Base-by-base conservation (phyloP, 2,113 vertebrate genomes). In the Smithornis capensis region DNA sequence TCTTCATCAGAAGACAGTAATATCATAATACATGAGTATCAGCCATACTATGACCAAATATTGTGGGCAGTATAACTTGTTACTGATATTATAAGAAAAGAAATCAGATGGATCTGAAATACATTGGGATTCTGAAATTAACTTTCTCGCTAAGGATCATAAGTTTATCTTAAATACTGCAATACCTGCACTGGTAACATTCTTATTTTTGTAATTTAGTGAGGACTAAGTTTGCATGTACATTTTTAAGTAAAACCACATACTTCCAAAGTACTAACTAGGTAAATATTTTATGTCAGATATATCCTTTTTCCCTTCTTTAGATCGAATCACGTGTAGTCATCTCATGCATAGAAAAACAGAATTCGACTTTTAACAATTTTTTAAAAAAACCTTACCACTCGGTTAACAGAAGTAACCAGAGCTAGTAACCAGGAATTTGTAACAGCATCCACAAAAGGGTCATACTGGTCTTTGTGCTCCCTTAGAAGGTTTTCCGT, bases 1-100 rank as follows among this genome's bases (percentile, higher is more conserved):
- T 3, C 29, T 89, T 83, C 23, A 50, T 44, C 35, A 82, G 45
- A 69, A 78, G 19, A 23, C 11, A 12, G 23, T 35, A 76, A 35
- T 29, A 62, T 6, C 1, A 0, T 2, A 0, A 45, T 24, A 38
- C 27, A 52, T 1, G 1, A 83, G 2, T 16, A 63, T 62, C 56
- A 78, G 6, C 47, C 2, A 1, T 40, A 55, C 5, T 40, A 3
- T 28, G 37, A 63, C 7, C 25, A 50, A 44, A 60, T 52, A 35
- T 19, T 67, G 9, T 14, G 14, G 13, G 29, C n/a, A 78, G 10
- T 47, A 27, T 44, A 77, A 65, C 22, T 3, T 25, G 14, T 56
- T 45, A 73, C 24, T 81, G 35, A 68, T 82, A 33, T 28, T 49
- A 19, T 28, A 21, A 67, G 27, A 60, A 67, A 59, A 67, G 5